phyloP scores from a whole-genome alignment of 2,888 invertebrate species.

The Trachelus iudaicus region DNA sequence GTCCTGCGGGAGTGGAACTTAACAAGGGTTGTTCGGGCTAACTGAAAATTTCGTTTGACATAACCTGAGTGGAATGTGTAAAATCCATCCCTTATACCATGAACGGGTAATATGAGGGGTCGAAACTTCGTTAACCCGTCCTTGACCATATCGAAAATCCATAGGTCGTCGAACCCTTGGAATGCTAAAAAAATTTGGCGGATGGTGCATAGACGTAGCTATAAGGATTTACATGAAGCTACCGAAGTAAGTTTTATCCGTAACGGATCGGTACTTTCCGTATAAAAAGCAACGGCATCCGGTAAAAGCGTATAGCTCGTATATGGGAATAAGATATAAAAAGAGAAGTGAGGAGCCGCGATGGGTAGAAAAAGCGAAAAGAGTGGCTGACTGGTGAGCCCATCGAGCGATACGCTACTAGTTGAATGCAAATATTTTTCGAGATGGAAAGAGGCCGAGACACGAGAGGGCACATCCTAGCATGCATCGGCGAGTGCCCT shows the following conservation, averaged over 20 bases:
- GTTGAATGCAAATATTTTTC: slow-evolving; percentile 56
- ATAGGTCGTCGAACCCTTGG: not conserved
- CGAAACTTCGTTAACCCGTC: not conserved
- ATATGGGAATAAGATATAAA: not conserved
- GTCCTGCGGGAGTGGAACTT: not conserved
- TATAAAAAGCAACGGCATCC: not conserved
- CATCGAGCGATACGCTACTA: slow-evolving; percentile 31
- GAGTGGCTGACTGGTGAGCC: slow-evolving; percentile 4
- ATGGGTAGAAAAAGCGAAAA: not conserved
- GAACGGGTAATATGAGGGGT: not conserved
- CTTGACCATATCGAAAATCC: not conserved
- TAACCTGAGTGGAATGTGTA: not conserved
- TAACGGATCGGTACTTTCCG: not conserved
- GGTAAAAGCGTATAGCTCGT: not conserved
- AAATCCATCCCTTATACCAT: not conserved
- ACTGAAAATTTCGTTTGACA: not conserved
- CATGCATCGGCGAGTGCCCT: not conserved
- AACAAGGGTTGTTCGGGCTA: not conserved
- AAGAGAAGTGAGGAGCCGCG: slow-evolving; percentile 6
- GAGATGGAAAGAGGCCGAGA: slow-evolving; percentile 20
- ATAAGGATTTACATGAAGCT: not conserved
- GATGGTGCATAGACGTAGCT: not conserved
- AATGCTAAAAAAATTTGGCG: not conserved
- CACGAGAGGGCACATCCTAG: not conserved
- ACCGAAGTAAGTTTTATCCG: not conserved